Base-by-base conservation (phyloP, 2,797 vertebrate species). In the Girardinus metallicus region DNA sequence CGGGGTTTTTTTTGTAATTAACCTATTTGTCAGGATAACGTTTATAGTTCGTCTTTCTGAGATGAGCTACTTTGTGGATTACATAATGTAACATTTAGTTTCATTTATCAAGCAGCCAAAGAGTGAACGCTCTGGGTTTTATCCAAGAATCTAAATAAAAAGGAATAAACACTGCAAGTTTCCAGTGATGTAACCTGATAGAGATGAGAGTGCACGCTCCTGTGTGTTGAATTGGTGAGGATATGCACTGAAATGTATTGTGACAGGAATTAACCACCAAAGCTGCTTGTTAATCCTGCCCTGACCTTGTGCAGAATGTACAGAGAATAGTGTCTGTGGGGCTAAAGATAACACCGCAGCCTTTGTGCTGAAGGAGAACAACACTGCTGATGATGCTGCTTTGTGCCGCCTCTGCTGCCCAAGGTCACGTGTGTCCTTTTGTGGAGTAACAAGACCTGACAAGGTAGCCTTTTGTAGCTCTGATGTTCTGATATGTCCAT, bases 361-460 rank as follows among this genome's bases (percentile, higher is more conserved):
- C 83, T 92, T 93, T 94, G 93, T 95, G 88, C 87, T 73, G 83
- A 80, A 90, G 87, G 90, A 92, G 92, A 90, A 89, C 93, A 85
- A 90, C 91, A 90, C 49, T 92, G 92, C 94, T 95, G 93, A 94
- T 90, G 87, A 89, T 89, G 92, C 92, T 83, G 91, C 88, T 94
- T 92, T 93, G 88, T 83, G 88, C 80, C 5, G 70, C 70, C 53
- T 9, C 43, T 70, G 72, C 84, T 34, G 83, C 79, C 90, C 88
- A 85, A 91, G 87, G 91, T 92, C 91, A 91, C 89, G 78, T 87
- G 90, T 87, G 88, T 80, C 89, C 85, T 80, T 89, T 92, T 90
- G 89, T 91, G 85, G 76, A 86, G 83, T 80, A 88, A 93, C 91
- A 85, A 88, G 85, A 89, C 88, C 91, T 84, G 89, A 93, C 88